Base-by-base conservation (phyloP, 2,797 vertebrate species). In the Peromyscus eremicus region DNA sequence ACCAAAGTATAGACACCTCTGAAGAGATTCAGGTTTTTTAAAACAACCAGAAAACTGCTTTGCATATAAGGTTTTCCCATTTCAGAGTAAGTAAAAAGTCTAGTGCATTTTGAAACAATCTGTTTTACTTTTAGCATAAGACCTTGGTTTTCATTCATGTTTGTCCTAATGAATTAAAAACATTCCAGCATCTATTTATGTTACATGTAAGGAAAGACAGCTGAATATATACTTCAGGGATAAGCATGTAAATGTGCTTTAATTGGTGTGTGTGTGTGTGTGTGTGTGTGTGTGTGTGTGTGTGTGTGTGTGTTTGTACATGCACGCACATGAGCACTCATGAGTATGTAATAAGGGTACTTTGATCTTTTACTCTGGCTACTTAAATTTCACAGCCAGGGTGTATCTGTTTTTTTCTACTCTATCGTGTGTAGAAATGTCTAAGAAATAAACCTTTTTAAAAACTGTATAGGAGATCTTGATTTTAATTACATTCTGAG, bases 51-150 rank as follows among this genome's bases (percentile, higher is more conserved):
- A 97, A 92, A 66, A 57, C 55, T 94, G 52, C 46, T 86, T 85
- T 95, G 21, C 70, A 89, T 46, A 32, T 92, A 92, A 14, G 34
- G 70, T 66, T 94, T 75, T 60, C 95, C 95, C 29, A 95, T 95
- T 95, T 97, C 66, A 91, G 68, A 83, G 60, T 95, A 92, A 88
- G 88, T 91, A 94, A 55, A 75, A 94, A 91, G 82, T 80, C 23
- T 91, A 21, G 81, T 8, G 27, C 70, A 91, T 46, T 76, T 2
- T 49, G 62, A 68, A 92, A 46, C 43, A 68, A 68, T 32, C 46
- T 49, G 60, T 94, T 32, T 89, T 97, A 68, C 87, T 73, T 52
- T 64, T 46, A 64, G 37, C 40, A 46, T 66, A 32, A 82, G 40
- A 84, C 17, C 62, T 37, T 60, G 40, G 17, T 60, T 60, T 37